A percentile compares a stretch with the other conserved stretches of the same genome.
phyloP scores from a whole-genome alignment of 2,888 invertebrate genomes.

The Aquatica leii region DNA sequence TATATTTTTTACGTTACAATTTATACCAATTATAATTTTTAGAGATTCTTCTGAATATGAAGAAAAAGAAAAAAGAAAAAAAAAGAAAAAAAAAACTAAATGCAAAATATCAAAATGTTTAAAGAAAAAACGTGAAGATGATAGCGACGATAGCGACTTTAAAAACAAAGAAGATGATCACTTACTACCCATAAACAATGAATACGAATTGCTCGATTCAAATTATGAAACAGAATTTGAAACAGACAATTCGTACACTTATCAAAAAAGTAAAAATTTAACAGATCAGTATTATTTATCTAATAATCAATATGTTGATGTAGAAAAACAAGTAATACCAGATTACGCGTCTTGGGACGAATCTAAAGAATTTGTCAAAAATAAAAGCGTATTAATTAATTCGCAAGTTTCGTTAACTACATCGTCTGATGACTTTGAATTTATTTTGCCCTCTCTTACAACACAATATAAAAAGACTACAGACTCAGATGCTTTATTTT shows the following conservation, averaged over 20 bases:
- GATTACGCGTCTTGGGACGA: constrained; percentile 56
- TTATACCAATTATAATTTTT: constrained; percentile 16
- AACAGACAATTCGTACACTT: constrained; percentile 54
- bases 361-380: neutral
- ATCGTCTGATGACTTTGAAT: too few species aligned
- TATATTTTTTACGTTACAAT: constrained; percentile 30
- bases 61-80: constrained; percentile 30
- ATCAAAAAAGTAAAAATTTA: constrained; percentile 53
- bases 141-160: constrained; percentile 15
- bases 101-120: constrained; percentile 21
- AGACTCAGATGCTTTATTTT: too few species aligned
- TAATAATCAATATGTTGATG: constrained; percentile 45
- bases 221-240: constrained; percentile 39
- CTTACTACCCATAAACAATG: neutral
- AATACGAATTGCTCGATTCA: constrained; percentile 24
- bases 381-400: too few species aligned
- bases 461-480: too few species aligned
- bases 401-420: too few species aligned
- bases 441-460: too few species aligned
- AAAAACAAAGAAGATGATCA: constrained; percentile 3
- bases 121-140: constrained; percentile 28
- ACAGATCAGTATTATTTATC: constrained; percentile 6
- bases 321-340: constrained; percentile 54
- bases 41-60: constrained; percentile 53
- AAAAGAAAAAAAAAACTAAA: constrained; percentile 25